A percentile compares a stretch with the other conserved stretches of the same genome.
phyloP scores from a whole-genome alignment of 2,888 invertebrate genomes.

The Cryptus viduatorius region DNA sequence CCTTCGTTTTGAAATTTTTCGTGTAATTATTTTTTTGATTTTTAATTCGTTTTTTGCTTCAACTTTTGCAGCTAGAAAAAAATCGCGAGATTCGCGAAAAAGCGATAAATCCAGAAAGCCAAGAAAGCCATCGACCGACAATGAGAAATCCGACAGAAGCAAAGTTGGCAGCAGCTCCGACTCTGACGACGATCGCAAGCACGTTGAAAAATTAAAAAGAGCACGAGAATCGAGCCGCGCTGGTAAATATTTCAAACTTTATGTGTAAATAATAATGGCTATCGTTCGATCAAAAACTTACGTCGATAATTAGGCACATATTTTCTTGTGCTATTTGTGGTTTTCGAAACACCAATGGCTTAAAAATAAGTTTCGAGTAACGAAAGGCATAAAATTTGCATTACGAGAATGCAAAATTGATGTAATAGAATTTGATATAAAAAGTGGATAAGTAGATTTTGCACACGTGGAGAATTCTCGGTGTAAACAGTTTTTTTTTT shows the following conservation, averaged over 20 bases:
- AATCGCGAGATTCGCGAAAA: slow-evolving; percentile 75
- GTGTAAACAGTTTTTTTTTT: not conserved
- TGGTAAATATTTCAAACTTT: slow-evolving; percentile 70
- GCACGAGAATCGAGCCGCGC: slow-evolving; percentile 77
- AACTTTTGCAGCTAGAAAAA: slow-evolving; percentile 76
- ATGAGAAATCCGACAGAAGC: slow-evolving; percentile 86
- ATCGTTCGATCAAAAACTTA: not conserved
- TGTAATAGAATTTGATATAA: not conserved
- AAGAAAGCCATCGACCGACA: slow-evolving; percentile 84
- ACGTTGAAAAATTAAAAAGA: slow-evolving; percentile 80
- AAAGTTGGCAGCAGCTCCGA: slow-evolving; percentile 86
- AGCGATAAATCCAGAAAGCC: slow-evolving; percentile 80
- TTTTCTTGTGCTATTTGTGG: not conserved
- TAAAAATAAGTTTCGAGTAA: not conserved
- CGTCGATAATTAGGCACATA: not conserved
- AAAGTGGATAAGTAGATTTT: not conserved
- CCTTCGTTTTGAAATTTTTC: not conserved
- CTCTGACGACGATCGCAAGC: slow-evolving; percentile 86
- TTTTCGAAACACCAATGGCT: not conserved
- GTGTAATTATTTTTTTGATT: not conserved
- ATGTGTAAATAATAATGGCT: not conserved
- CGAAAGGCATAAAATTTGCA: not conserved
- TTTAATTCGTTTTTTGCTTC: slow-evolving; percentile 6
- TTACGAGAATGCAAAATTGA: not conserved
- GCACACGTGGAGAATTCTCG: not conserved